phyloP scores from a whole-genome alignment of 2,797 vertebrate species.

The Neoniphon sammara region DNA sequence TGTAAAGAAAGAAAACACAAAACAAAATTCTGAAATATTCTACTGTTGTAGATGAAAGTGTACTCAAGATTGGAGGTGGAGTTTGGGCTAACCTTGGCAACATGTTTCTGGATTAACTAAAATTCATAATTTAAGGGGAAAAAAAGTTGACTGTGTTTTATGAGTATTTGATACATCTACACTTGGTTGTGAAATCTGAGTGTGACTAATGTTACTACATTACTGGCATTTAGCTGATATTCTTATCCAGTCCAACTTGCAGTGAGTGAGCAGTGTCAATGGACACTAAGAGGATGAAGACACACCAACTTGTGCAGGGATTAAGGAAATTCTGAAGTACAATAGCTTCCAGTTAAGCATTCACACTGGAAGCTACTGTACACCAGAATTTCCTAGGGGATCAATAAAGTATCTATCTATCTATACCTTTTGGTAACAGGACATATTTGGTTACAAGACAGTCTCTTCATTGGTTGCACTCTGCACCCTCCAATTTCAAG shows the following conservation, averaged over 20 bases:
- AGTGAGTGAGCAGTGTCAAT: neutral
- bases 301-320: neutral
- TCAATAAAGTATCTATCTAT: no score
- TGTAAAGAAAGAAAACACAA: slow-evolving; percentile 61
- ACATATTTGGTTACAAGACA: no score
- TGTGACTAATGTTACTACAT: neutral
- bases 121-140: neutral
- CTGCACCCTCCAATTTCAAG: no score
- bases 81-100: neutral
- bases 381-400: no score
- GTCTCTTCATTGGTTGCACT: no score
- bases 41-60: neutral
- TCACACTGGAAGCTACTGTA: no score
- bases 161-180: no score
- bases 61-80: neutral
- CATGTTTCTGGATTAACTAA: neutral
- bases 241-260: neutral
- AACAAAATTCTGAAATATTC: neutral
- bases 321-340: neutral
- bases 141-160: no score
- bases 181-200: neutral
- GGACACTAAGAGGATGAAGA: neutral
- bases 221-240: neutral
- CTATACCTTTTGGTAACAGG: no score
- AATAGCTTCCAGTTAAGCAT: no score